Percentiles rank a stretch among this genome's conserved stretches.
Evolutionary conservation across 2,888 invertebrate genomes (phyloP).

Genomic region (Neoaliturus tenellus): DNA sequence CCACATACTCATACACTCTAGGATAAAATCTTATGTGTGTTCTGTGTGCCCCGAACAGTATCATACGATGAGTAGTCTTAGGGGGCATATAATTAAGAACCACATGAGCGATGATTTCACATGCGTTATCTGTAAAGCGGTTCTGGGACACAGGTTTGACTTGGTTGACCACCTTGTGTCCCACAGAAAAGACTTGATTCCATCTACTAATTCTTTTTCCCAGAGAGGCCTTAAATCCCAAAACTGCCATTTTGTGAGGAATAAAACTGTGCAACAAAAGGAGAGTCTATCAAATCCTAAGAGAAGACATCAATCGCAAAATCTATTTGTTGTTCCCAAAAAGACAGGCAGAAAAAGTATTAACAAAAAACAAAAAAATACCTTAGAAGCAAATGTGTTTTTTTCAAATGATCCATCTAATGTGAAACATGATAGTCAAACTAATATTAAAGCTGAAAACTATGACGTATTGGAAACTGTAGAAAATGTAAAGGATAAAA

Average conservation of each 20-base stretch:
- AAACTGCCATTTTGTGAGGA: neutral
- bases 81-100: neutral
- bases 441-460: no score
- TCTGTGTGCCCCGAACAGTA: slow-evolving; percentile 21
- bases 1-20: slow-evolving; percentile 44
- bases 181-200: neutral
- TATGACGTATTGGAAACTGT: no score
- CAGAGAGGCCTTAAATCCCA: neutral
- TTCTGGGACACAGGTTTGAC: neutral
- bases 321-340: neutral
- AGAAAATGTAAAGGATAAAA: no score
- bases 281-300: neutral
- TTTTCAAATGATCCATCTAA: neutral
- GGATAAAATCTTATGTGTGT: slow-evolving; percentile 37
- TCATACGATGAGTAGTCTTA: neutral
- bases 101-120: neutral
- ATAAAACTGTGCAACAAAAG: neutral
- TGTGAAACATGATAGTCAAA: neutral
- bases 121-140: neutral
- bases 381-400: no score
- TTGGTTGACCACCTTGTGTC: neutral
- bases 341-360: neutral
- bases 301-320: neutral
- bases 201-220: neutral
- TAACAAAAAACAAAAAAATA: neutral